phyloP scores from a whole-genome alignment of 1,140 invertebrate genomes.

The Pissodes strobi region DNA sequence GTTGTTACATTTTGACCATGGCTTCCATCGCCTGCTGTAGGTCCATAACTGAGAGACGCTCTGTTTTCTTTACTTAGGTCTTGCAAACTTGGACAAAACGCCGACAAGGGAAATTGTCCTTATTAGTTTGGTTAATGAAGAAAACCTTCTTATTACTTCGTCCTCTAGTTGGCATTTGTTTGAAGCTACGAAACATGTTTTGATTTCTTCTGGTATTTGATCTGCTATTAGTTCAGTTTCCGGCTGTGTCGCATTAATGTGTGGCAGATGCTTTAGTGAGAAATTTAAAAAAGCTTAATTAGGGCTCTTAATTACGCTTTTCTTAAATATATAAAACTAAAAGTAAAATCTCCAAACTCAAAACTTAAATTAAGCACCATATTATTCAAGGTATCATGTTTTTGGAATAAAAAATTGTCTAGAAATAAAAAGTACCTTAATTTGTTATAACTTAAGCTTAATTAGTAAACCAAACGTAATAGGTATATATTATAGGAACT shows the following conservation, averaged over 20 bases:
- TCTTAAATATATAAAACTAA: too few species aligned
- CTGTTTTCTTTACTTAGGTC: not conserved
- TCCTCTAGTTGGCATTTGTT: not conserved
- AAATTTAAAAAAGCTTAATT: too few species aligned
- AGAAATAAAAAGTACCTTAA: too few species aligned
- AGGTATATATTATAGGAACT: too few species aligned
- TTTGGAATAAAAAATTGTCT: too few species aligned
- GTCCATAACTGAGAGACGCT: not conserved
- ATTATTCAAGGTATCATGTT: too few species aligned
- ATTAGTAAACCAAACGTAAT: too few species aligned
- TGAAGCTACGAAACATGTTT: not conserved
- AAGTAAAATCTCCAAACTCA: too few species aligned
- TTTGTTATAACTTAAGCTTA: too few species aligned
- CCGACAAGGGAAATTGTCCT: not conserved
- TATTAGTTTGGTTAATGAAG: not conserved
- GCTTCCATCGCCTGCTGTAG: not conserved
- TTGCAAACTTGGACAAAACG: not conserved
- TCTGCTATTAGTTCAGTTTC: constrained; percentile 14
- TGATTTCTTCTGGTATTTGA: not conserved
- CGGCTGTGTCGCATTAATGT: constrained; percentile 35
- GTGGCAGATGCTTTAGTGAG: too few species aligned
- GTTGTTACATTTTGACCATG: not conserved
- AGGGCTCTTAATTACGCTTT: too few species aligned
- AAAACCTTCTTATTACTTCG: constrained; percentile 7
- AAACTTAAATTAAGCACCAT: too few species aligned